Evolutionary conservation across 2,797 vertebrate genomes (phyloP).

Genomic region (Sarcophilus harrisii): DNA sequence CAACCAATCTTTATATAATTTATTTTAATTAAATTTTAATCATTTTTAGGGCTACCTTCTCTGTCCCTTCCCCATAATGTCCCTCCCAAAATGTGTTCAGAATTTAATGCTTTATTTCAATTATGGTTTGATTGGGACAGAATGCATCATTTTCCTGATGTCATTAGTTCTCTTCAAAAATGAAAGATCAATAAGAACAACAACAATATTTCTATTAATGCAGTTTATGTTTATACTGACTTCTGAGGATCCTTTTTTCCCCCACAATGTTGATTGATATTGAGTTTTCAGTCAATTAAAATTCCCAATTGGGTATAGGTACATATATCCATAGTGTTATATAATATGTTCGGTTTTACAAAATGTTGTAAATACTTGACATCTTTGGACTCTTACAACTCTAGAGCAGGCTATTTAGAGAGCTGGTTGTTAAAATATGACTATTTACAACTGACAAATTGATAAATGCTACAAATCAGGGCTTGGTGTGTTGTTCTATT

Average conservation of each 20-base stretch:
- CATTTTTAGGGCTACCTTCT: neutral
- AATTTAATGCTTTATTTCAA: neutral
- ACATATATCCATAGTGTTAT: neutral
- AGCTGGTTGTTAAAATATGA: neutral
- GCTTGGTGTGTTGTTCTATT: neutral
- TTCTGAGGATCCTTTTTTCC: neutral
- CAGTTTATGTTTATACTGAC: neutral
- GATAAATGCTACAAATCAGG: neutral
- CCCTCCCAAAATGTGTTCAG: neutral
- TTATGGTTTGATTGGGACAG: neutral
- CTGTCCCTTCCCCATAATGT: neutral
- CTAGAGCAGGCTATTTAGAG: neutral
- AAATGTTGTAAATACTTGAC: neutral
- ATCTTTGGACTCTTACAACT: neutral
- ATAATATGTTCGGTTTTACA: neutral
- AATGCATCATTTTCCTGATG: neutral
- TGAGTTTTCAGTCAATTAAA: neutral
- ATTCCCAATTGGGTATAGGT: neutral
- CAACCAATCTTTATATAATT: too few species aligned
- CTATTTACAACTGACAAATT: neutral
- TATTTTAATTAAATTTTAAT: too few species aligned
- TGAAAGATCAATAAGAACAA: neutral
- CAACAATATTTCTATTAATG: neutral
- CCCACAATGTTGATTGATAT: neutral
- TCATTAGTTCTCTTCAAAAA: neutral